Evolutionary conservation across 2,888 invertebrate species (phyloP), one percentile per base, ranked within the genome.

Genomic region (Smittia aterrima): DNA sequence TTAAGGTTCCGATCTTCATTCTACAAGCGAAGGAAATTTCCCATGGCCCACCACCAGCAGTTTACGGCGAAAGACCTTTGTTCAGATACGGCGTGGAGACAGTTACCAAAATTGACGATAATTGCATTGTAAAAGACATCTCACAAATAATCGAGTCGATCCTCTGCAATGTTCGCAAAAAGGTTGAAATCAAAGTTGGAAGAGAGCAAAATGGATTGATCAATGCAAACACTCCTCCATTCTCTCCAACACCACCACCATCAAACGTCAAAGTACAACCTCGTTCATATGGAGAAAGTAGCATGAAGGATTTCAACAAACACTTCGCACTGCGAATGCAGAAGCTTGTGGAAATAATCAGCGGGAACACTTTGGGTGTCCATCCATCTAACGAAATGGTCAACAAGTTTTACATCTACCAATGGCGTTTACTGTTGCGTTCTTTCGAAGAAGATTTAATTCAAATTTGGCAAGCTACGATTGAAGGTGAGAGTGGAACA

Each of bases 361-460:
- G 27, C 6, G 20, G 32, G 16, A 62, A 72, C 24, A 25, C 72
- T 16, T n/a, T 62, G 9, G 62, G 58, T 13, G 13, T 72, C 0
- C 58, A 20, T n/a, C 62, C 62, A 7, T 40, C 47, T 3, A 22
- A 38, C 4, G 62, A 41, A 11, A 16, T 54, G 24, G 1, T 40
- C n/a, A 58, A 72, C 20, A 72, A 72, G n/a, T 62, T 72, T 62
- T 72, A 72, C 38, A 27, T 72, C n/a, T 58, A 62, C 13, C 32
- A 24, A 1, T 72, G 72, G 72, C 18, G 58, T 1, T 40, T 64
- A 6, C 24, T 72, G 13, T 25, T 72, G 20, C 9, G 58, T 24
- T 58, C 72, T 11, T 62, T 38, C 22, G 72, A 72, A 24, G 62
- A 62, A 58, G 72, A 72, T 1, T 40, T 72, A 4, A 40, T 72